These are phyloP conservation scores for Folsomia candida DNA, from an alignment of 2,888 invertebrate genomes.

Conservation along the genomic window DNA sequence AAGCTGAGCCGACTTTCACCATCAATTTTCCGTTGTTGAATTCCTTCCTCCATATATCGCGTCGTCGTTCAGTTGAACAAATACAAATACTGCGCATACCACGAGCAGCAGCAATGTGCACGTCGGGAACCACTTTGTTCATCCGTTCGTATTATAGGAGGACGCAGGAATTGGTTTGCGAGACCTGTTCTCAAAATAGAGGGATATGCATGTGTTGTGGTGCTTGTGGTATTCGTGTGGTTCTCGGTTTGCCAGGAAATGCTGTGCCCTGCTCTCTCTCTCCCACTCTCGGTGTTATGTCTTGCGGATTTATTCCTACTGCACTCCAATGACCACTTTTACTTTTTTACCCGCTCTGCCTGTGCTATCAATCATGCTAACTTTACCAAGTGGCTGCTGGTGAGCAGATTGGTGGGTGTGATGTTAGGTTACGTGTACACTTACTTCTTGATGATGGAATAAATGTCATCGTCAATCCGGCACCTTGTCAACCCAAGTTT, in stretches of 20 bases:
- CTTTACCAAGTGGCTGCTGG: too few species aligned
- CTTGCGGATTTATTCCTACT: background rate
- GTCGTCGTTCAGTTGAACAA: too few species aligned
- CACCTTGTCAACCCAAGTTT: too few species aligned
- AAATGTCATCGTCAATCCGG: too few species aligned
- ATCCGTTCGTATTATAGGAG: background rate
- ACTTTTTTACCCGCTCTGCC: background rate
- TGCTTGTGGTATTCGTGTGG: background rate
- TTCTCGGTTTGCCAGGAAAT: background rate
- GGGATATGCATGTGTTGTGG: background rate
- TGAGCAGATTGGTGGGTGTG: background rate
- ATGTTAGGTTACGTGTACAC: too few species aligned
- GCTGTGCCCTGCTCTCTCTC: background rate
- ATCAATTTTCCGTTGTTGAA: conserved; percentile 27
- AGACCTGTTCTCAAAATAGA: background rate
- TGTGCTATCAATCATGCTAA: background rate
- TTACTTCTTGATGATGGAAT: too few species aligned
- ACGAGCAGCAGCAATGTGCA: background rate
- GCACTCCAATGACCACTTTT: background rate
- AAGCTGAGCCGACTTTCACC: conserved; percentile 37
- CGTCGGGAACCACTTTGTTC: background rate
- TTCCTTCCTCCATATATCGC: background rate
- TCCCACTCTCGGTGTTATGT: background rate
- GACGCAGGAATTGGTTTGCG: background rate
- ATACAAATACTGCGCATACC: background rate